Evolutionary conservation across 2,113 vertebrate genomes (phyloP).

Genomic region (Cnemophilus loriae): DNA sequence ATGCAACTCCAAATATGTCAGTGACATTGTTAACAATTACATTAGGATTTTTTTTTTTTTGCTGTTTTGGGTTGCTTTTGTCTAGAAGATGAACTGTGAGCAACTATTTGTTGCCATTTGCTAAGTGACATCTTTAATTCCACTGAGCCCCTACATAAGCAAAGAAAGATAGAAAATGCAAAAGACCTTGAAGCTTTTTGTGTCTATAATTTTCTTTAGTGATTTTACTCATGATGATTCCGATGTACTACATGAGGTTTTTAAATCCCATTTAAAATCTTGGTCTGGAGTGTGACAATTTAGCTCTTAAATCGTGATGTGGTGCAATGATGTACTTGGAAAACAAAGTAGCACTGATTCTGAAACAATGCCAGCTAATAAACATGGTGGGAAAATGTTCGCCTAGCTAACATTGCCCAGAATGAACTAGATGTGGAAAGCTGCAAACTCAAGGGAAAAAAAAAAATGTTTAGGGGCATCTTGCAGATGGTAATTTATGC

Average conservation of each 20-base stretch:
- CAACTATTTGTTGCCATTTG: not conserved
- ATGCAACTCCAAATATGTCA: too few species aligned
- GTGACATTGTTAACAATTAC: not conserved
- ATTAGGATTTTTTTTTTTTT: not conserved
- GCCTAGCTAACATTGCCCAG: not conserved
- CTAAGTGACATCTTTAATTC: not conserved
- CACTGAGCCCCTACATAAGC: not conserved
- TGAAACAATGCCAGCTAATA: conserved; percentile 34
- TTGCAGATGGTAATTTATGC: conserved; percentile 3
- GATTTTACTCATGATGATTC: not conserved
- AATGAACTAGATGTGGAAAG: not conserved
- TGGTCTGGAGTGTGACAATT: not conserved
- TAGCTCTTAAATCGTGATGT: not conserved
- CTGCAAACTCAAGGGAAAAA: not conserved
- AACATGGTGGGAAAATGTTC: not conserved
- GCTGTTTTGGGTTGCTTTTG: fast-evolving
- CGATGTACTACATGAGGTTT: not conserved
- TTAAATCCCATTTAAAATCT: not conserved
- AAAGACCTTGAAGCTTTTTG: not conserved
- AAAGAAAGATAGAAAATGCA: not conserved
- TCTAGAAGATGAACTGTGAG: not conserved
- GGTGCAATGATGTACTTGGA: not conserved
- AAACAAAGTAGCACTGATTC: conserved; percentile 30
- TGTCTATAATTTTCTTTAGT: not conserved
- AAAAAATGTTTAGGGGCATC: not conserved